These are phyloP conservation scores for Tachysurus fulvidraco DNA, from an alignment of 2,113 vertebrate species.

Conservation along the genomic window DNA sequence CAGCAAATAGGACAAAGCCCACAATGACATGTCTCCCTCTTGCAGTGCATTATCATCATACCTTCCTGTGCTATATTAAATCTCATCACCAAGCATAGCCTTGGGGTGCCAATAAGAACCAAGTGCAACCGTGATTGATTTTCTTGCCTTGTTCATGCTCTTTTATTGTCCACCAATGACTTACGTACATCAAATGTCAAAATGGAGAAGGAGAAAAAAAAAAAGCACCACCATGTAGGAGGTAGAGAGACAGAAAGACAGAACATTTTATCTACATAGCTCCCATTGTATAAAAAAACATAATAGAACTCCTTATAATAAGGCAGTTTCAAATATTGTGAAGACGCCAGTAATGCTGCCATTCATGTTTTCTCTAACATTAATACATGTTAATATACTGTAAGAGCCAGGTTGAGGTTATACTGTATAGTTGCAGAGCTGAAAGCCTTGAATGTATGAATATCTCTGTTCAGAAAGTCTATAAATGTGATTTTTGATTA, in stretches of 20 bases:
- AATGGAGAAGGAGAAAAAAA: not conserved
- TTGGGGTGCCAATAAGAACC: conserved; percentile 41
- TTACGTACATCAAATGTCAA: conserved; percentile 33
- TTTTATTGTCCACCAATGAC: conserved; percentile 38
- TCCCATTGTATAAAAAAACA: too few relatives aligned
- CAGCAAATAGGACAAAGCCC: not conserved
- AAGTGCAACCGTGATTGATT: conserved; percentile 43
- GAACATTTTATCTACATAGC: not conserved
- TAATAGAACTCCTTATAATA: not conserved
- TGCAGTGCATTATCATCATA: conserved; percentile 9
- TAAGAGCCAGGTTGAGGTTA: not conserved
- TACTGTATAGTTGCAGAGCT: not conserved
- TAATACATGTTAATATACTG: not conserved
- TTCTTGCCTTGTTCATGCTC: conserved; percentile 28
- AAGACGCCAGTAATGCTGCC: not conserved
- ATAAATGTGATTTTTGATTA: conserved; percentile 18
- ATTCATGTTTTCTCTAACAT: not conserved
- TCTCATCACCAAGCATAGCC: conserved; percentile 20
- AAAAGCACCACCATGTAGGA: not conserved
- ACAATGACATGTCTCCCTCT: not conserved
- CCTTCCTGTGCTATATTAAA: conserved; percentile 26
- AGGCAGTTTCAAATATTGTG: not conserved
- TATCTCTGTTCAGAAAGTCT: conserved; percentile 26
- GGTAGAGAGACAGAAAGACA: not conserved
- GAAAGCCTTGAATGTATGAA: not conserved